phyloP scores from a whole-genome alignment of 2,888 invertebrate genomes.

The Brenthis daphne region DNA sequence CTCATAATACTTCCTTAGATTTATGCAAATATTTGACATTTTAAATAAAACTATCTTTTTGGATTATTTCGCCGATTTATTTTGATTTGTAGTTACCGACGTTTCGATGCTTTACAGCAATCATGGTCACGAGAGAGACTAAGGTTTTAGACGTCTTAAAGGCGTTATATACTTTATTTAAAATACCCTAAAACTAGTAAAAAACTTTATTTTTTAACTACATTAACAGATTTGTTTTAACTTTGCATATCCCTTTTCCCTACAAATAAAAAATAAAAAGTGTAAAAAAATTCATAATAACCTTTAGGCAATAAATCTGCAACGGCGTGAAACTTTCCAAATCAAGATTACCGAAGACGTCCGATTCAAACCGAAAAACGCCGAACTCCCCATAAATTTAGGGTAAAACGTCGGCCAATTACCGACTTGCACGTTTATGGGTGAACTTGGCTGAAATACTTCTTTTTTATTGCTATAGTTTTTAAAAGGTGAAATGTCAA shows the following conservation, averaged over 20 bases:
- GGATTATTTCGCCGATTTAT: too few relatives aligned
- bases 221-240: neutral
- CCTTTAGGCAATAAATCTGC: constrained; percentile 36
- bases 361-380: constrained; percentile 48
- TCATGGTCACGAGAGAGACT: too few relatives aligned
- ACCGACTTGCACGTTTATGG: constrained; percentile 46
- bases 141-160: too few relatives aligned
- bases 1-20: too few relatives aligned
- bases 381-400: constrained; percentile 47
- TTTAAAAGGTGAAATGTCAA: constrained; percentile 56
- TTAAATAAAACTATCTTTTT: too few relatives aligned
- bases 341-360: constrained; percentile 42
- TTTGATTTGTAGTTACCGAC: too few relatives aligned
- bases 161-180: too few relatives aligned
- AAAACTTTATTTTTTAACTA: too few relatives aligned
- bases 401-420: constrained; percentile 44
- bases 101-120: too few relatives aligned
- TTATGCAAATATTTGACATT: too few relatives aligned
- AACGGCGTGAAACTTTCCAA: constrained; percentile 42
- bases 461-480: constrained; percentile 50
- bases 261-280: neutral
- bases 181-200: too few relatives aligned
- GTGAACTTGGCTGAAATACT: constrained; percentile 47
- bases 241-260: neutral
- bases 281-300: constrained; percentile 25